These are phyloP conservation scores for Martes martes DNA, from an alignment of 2,113 vertebrate genomes.

Conservation along the genomic window DNA sequence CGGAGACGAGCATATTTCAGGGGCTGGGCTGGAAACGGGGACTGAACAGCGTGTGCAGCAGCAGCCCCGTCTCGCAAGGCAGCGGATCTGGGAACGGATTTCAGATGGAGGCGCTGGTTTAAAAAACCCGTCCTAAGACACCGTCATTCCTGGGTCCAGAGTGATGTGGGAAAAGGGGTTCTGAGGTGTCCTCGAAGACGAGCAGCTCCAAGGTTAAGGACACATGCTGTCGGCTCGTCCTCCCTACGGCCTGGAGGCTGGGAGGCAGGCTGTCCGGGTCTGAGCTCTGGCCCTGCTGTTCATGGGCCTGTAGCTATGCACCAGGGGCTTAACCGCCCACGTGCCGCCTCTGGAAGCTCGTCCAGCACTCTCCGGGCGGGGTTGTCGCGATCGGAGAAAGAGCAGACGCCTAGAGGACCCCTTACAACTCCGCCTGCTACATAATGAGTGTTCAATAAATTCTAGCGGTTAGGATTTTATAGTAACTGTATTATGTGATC, in stretches of 20 bases:
- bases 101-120: background rate
- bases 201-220: background rate
- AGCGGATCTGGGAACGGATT: background rate
- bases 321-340: background rate
- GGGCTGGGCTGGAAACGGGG: background rate
- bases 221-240: fast-evolving
- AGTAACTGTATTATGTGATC: no score
- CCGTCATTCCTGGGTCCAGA: background rate
- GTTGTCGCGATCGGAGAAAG: no score
- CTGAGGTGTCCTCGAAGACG: background rate
- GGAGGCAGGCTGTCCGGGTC: background rate
- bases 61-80: background rate
- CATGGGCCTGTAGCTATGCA: background rate
- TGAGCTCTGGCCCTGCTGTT: background rate
- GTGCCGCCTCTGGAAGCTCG: no score
- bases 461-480: background rate
- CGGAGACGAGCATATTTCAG: background rate
- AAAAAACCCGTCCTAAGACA: background rate
- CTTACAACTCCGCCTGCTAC: no score
- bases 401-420: background rate
- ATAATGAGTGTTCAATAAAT: fast-evolving
- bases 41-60: background rate
- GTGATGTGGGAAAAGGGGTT: fast-evolving
- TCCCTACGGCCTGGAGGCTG: background rate
- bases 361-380: background rate